Evolutionary conservation across 2,797 vertebrate genomes (phyloP).

Genomic region (Tolypeutes matacus): DNA sequence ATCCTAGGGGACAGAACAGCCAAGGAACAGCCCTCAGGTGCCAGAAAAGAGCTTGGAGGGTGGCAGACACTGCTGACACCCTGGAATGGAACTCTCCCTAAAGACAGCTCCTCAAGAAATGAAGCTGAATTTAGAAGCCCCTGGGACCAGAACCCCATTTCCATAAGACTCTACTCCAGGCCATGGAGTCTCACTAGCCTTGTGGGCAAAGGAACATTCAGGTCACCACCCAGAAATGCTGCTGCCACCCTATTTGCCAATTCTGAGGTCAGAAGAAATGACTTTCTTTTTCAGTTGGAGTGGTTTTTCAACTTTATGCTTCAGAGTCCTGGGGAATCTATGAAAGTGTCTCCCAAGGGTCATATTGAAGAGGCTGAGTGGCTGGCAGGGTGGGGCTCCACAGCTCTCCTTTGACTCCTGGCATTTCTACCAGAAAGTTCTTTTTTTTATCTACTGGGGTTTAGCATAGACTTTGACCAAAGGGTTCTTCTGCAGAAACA

Average conservation of each 20-base stretch:
- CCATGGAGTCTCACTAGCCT: background rate
- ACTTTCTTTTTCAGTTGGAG: background rate
- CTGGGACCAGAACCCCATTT: background rate
- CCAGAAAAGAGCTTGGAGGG: background rate
- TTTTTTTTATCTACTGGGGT: background rate
- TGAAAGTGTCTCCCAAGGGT: background rate
- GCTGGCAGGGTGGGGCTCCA: fast-evolving
- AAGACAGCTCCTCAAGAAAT: background rate
- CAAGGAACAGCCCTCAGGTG: background rate
- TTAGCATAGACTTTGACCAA: background rate
- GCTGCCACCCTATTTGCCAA: background rate
- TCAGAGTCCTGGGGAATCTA: background rate
- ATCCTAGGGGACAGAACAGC: conserved; percentile 89
- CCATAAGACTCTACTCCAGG: background rate
- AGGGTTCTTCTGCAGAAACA: background rate
- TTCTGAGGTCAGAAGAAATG: background rate
- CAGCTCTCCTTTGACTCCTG: fast-evolving
- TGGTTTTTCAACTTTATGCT: background rate
- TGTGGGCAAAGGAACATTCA: background rate
- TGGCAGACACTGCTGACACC: fast-evolving
- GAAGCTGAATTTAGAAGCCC: no score
- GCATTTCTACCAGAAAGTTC: background rate
- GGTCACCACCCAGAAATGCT: no score
- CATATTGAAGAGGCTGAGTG: background rate
- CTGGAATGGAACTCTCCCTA: background rate